These are phyloP conservation scores for Caenorhabditis drosophilae DNA, from an alignment of 2,888 invertebrate species.

Conservation along the genomic window DNA sequence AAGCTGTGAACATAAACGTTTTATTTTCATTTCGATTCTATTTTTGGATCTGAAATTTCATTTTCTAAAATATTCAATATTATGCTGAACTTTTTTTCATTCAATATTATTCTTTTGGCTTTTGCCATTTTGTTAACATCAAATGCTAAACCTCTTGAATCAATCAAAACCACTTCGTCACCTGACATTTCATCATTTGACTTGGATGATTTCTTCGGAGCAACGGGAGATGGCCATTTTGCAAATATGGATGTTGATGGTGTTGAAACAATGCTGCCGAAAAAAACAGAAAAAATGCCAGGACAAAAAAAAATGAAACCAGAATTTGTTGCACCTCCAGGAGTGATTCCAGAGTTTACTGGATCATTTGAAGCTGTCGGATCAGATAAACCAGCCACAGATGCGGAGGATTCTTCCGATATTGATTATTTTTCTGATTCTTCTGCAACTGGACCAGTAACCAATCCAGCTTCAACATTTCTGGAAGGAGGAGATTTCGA, in stretches of 20 bases:
- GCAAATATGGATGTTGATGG: slow-evolving; percentile 38
- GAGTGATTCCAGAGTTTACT: slow-evolving; percentile 31
- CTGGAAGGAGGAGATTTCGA: slow-evolving; percentile 59
- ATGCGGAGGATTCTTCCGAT: slow-evolving; percentile 16
- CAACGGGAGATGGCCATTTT: slow-evolving; percentile 36
- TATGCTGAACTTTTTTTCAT: too few relatives aligned
- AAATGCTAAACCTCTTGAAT: too few relatives aligned
- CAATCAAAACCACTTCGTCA: too few relatives aligned
- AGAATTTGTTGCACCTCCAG: neutral
- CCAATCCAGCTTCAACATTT: slow-evolving; percentile 61
- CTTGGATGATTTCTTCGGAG: slow-evolving; percentile 29
- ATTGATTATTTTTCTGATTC: slow-evolving; percentile 28
- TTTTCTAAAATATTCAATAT: too few relatives aligned
- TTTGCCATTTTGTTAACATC: too few relatives aligned
- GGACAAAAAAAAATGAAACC: slow-evolving; percentile 29
- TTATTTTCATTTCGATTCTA: too few relatives aligned
- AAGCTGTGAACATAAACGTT: too few relatives aligned
- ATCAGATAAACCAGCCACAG: slow-evolving; percentile 3
- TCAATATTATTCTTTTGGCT: too few relatives aligned
- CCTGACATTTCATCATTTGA: too few relatives aligned
- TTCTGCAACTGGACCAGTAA: slow-evolving; percentile 44
- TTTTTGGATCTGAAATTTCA: too few relatives aligned
- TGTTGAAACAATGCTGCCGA: slow-evolving; percentile 22
- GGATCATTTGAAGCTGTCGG: slow-evolving; percentile 24
- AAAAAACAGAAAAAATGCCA: slow-evolving; percentile 43